Conservation (phyloP, 2,797 vertebrate species). For the Sternarchorhynchus goeldii region DNA sequence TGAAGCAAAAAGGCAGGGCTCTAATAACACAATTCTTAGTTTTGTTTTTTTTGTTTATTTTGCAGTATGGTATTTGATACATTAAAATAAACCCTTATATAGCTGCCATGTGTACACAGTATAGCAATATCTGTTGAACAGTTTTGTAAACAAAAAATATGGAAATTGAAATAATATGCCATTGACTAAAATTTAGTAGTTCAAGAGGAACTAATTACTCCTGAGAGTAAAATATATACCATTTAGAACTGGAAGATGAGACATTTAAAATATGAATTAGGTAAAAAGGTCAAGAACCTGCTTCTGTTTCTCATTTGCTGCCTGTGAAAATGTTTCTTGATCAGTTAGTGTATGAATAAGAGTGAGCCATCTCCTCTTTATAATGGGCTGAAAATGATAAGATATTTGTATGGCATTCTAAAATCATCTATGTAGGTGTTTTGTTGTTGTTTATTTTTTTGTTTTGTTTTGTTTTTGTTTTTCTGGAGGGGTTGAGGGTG, state of each 20-base stretch:
- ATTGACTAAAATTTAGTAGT: slow-evolving; percentile 21
- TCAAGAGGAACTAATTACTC: slow-evolving; percentile 46
- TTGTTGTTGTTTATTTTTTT: too few species aligned
- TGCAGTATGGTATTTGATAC: not conserved
- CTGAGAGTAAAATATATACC: slow-evolving; percentile 35
- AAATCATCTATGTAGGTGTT: too few species aligned
- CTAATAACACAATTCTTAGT: not conserved
- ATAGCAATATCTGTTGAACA: not conserved
- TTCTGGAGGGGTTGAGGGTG: too few species aligned
- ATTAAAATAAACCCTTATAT: not conserved
- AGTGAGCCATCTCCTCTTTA: not conserved
- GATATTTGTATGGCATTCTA: not conserved
- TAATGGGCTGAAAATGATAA: not conserved
- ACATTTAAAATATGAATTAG: slow-evolving; percentile 46
- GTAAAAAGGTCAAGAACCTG: slow-evolving; percentile 47
- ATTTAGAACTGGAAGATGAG: slow-evolving; percentile 39
- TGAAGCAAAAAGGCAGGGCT: not conserved
- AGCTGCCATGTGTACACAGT: not conserved
- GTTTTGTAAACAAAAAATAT: slow-evolving; percentile 1
- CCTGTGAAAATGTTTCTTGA: slow-evolving; percentile 8
- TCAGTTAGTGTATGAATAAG: not conserved
- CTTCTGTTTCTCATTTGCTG: slow-evolving; percentile 39
- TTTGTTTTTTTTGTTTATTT: too few species aligned
- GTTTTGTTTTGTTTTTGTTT: too few species aligned
- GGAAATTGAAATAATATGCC: not conserved